Evolutionary conservation across 2,888 invertebrate genomes (phyloP), one percentile per base, ranked within the genome.

Genomic region (Andricus quercusramuli): DNA sequence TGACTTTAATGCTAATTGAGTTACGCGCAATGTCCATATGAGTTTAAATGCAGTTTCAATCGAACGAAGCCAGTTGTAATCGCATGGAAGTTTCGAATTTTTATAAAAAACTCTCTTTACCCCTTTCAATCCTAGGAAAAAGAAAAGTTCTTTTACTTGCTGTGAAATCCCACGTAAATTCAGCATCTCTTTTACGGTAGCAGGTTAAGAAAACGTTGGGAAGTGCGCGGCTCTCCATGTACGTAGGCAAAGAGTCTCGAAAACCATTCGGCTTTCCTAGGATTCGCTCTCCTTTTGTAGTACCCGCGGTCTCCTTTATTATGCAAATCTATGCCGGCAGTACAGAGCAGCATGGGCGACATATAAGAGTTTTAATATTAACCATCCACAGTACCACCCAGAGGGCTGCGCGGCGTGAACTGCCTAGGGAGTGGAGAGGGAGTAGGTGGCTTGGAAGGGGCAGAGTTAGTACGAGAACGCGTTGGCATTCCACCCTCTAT

Each of bases 341-440:
- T 83, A 83, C 85, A 82, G 85, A 79, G 83, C 85, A 83, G 83
- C 81, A 79, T 83, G 78, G 70, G 81, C 82, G 81, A 85, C 83
- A 84, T 87, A 88, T 88, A 87, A 86, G 87, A 89, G 85, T 86
- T 90, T 90, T 90, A 89, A 90, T 90, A 89, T 90, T 90, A 90
- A 90, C 87, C 87, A 83, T 82, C 78, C 82, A 80, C 81, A 84
- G 84, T 84, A 85, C 83, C 79, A 78, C 79, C 76, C 80, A 82
- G 82, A 77, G 78, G 47, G 51, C 77, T 78, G 68, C 37, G 56
- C 65, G 67, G 70, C 74, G 41, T 47, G 47, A 66, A 66, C 62
- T 65, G 41, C 32, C 41, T 32, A 17, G 65, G 22, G 65, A 44
- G 20, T 11, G 51, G 79, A 78, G 77, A 51, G 70, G 79, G 78